phyloP scores from a whole-genome alignment of 2,797 vertebrate species.

The Phoeniculus purpureus region DNA sequence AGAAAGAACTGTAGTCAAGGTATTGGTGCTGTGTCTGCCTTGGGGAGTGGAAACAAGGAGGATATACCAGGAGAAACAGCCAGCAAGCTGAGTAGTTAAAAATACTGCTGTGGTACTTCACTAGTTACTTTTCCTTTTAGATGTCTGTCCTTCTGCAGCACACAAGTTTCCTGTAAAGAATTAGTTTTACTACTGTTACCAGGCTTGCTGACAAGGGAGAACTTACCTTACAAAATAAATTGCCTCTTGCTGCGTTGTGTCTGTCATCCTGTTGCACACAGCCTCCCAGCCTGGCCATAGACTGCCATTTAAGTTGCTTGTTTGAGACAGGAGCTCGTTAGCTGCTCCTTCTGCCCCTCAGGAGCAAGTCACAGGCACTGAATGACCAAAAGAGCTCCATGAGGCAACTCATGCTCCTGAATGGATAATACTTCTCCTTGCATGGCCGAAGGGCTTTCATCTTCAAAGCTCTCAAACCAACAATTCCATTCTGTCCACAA shows the following conservation, averaged over 20 bases:
- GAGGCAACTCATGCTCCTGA: not conserved
- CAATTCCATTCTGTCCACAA: not conserved
- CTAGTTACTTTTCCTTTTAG: not conserved
- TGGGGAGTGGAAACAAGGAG: not conserved
- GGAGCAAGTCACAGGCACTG: not conserved
- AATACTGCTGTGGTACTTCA: not conserved
- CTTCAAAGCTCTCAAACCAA: not conserved
- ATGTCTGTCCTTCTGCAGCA: not conserved
- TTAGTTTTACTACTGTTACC: not conserved
- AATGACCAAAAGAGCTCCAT: not conserved
- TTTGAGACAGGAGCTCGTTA: not conserved
- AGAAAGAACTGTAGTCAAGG: not conserved
- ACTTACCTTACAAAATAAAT: not conserved
- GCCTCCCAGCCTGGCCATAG: not conserved
- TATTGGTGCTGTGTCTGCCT: not conserved
- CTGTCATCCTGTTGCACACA: not conserved
- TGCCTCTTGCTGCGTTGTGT: not conserved
- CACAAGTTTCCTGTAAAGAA: not conserved
- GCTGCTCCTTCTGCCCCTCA: not conserved
- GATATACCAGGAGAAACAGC: not conserved
- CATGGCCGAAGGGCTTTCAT: not conserved
- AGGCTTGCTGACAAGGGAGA: not conserved
- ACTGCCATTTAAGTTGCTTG: not conserved
- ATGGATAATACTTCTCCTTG: not conserved
- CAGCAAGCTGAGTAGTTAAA: not conserved